Percentiles rank a stretch among this genome's conserved stretches.
Conservation (phyloP, 2,888 invertebrate species). For the Osmoderma eremita region DNA sequence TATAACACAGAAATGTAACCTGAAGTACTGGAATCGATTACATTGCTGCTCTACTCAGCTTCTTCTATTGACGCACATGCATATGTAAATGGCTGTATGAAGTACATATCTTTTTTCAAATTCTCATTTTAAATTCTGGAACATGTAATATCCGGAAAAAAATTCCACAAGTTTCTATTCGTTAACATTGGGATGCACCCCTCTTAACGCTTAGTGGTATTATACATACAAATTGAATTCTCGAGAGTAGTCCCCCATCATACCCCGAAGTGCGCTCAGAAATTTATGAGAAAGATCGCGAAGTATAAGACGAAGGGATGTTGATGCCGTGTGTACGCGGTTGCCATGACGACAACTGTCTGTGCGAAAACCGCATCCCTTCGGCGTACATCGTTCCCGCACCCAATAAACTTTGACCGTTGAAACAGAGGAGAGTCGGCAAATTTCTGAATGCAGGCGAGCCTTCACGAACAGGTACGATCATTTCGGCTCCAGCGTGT, state of each 20-base stretch:
- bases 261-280: conserved; percentile 17
- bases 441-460: conserved; percentile 13
- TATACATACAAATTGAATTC: conserved; percentile 23
- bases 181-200: no score
- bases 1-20: no score
- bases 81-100: no score
- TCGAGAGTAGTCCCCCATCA: background rate
- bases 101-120: no score
- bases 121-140: no score
- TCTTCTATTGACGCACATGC: no score
- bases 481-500: conserved; percentile 38
- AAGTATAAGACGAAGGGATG: conserved; percentile 5
- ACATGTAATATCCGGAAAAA: no score
- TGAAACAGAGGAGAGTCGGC: background rate
- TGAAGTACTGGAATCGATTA: no score
- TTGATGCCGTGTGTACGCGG: conserved; percentile 22
- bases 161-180: no score
- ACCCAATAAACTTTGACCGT: background rate
- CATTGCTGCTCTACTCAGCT: no score
- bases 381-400: conserved; percentile 9
- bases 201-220: background rate
- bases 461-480: conserved; percentile 34
- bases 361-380: conserved; percentile 28
- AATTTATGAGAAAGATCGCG: conserved; percentile 39
- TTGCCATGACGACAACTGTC: conserved; percentile 31